A percentile compares a stretch with the other conserved stretches of the same genome.
Evolutionary conservation across 2,113 vertebrate genomes (phyloP).

Genomic region (Corvus cornix): DNA sequence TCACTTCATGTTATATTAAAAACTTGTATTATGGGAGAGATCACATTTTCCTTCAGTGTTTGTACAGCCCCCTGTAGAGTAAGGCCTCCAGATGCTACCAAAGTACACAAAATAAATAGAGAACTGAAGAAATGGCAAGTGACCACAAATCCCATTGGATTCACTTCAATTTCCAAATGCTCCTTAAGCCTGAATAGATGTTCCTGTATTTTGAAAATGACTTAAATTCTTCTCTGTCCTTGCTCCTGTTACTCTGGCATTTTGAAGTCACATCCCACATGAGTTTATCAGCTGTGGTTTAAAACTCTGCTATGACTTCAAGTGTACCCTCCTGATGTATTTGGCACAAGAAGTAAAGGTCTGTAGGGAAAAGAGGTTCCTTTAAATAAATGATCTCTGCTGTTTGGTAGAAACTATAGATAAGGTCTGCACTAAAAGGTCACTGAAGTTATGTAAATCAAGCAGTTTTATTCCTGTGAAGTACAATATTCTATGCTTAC

Average conservation of each 20-base stretch:
- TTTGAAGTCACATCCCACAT: not conserved
- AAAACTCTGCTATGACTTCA: not conserved
- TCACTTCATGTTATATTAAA: constrained; percentile 8
- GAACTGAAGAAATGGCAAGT: not conserved
- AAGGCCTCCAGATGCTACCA: constrained; percentile 2
- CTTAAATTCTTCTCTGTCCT: not conserved
- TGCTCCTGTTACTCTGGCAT: not conserved
- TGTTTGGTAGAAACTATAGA: not conserved
- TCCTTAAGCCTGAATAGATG: not conserved
- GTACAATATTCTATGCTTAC: not conserved
- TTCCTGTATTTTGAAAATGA: not conserved
- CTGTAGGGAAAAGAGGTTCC: not conserved
- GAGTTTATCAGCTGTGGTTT: not conserved
- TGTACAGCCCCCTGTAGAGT: not conserved
- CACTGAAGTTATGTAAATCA: not conserved
- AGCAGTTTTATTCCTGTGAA: not conserved
- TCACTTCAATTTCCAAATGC: not conserved
- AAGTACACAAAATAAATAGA: not conserved
- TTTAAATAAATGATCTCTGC: not conserved
- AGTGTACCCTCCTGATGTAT: not conserved
- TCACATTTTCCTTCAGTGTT: not conserved
- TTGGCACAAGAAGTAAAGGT: not conserved
- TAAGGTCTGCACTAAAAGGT: not conserved
- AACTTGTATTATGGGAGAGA: not conserved
- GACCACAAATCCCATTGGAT: constrained; percentile 9